Evolutionary conservation across 2,797 vertebrate species (phyloP).

Genomic region (Remorina albescens): DNA sequence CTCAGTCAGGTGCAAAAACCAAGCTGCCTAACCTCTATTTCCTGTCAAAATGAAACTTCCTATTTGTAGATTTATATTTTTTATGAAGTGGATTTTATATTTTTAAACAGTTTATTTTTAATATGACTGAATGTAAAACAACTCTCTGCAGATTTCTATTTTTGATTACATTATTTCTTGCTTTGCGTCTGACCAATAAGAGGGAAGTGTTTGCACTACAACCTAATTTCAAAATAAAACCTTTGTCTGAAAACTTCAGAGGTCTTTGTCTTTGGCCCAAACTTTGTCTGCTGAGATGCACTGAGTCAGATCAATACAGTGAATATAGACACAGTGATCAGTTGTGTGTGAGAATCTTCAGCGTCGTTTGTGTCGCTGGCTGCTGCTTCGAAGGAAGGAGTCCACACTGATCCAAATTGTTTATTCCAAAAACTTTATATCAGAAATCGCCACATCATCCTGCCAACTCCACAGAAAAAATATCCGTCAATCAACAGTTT

Average conservation of each 20-base stretch:
- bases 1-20: too few species aligned
- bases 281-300: conserved; percentile 4
- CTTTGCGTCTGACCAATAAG: conserved; percentile 25
- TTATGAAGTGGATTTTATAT: conserved; percentile 41
- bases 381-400: too few species aligned
- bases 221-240: conserved; percentile 56
- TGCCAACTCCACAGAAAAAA: too few species aligned
- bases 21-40: too few species aligned
- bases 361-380: too few species aligned
- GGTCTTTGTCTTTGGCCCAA: not conserved
- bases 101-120: conserved; percentile 20
- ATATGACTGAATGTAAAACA: conserved; percentile 38
- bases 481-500: too few species aligned
- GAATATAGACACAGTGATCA: too few species aligned
- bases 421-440: too few species aligned
- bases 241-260: not conserved
- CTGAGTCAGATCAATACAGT: not conserved
- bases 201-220: conserved; percentile 40
- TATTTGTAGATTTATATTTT: conserved; percentile 52
- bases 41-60: too few species aligned
- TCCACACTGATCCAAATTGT: too few species aligned
- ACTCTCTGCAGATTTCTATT: conserved; percentile 22
- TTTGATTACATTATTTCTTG: conserved; percentile 42
- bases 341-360: too few species aligned
- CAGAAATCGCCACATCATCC: too few species aligned